Evolutionary conservation across 2,888 invertebrate genomes (phyloP).

Genomic region (Philereme vetulata): DNA sequence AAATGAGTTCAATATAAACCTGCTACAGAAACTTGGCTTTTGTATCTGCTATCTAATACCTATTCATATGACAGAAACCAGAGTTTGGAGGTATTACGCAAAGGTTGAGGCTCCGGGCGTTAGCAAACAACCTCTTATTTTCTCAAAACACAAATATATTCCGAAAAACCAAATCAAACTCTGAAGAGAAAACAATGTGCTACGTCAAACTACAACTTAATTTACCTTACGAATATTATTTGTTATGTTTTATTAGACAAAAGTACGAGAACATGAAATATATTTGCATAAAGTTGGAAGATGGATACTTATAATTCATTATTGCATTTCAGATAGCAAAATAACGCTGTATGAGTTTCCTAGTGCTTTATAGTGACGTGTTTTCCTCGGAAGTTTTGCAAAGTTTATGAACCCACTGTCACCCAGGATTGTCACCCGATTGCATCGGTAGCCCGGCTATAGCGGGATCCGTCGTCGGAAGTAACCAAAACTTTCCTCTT

Average conservation of each 20-base stretch:
- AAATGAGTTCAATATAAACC: conserved; percentile 12
- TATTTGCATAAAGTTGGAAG: too few relatives aligned
- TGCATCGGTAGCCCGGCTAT: conserved; percentile 51
- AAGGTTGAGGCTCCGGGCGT: conserved; percentile 41
- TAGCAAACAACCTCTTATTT: conserved; percentile 39
- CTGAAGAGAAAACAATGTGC: conserved; percentile 31
- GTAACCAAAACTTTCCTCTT: conserved; percentile 63
- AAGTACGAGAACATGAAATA: not conserved
- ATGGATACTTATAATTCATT: not conserved
- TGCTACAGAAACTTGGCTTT: conserved; percentile 47
- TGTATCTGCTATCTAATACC: conserved; percentile 39
- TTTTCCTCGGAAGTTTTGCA: conserved; percentile 53
- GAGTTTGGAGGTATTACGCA: conserved; percentile 14
- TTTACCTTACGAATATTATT: conserved; percentile 28
- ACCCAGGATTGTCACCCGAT: conserved; percentile 67
- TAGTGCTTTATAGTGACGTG: conserved; percentile 51
- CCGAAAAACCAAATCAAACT: conserved; percentile 40
- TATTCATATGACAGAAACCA: conserved; percentile 31
- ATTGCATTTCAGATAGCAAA: not conserved
- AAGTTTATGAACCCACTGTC: conserved; percentile 63
- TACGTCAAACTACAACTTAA: conserved; percentile 31
- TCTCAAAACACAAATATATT: conserved; percentile 44
- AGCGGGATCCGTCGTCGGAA: conserved; percentile 50
- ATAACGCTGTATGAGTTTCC: conserved; percentile 8
- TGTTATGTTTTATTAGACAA: conserved; percentile 13